phyloP scores from a whole-genome alignment of 2,888 invertebrate species.

The Pseudococcus viburni region DNA sequence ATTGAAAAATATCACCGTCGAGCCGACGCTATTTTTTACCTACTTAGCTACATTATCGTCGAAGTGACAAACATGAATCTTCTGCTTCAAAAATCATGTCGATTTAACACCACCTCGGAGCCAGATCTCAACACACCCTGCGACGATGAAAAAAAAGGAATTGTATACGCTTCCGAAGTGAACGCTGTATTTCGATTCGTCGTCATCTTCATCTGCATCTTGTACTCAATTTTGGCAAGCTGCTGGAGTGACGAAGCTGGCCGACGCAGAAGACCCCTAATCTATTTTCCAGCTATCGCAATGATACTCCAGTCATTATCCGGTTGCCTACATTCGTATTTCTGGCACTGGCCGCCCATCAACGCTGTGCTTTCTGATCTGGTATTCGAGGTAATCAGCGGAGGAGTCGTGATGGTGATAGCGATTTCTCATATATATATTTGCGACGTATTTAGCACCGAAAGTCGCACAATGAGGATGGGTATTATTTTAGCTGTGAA shows the following conservation, averaged over 20 bases:
- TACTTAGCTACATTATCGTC: not conserved
- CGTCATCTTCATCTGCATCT: not conserved
- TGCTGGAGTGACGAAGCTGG: slow-evolving; percentile 53
- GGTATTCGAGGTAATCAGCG: not conserved
- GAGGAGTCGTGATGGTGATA: not conserved
- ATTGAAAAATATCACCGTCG: not conserved
- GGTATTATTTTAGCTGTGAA: not conserved
- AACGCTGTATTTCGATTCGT: not conserved
- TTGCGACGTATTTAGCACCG: not conserved
- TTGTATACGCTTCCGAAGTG: not conserved
- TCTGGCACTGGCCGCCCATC: slow-evolving; percentile 68
- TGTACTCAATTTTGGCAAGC: not conserved
- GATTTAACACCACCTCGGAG: not conserved
- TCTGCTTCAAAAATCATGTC: slow-evolving; percentile 29
- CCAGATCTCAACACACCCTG: no score
- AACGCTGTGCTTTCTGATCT: not conserved
- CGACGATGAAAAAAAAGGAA: not conserved
- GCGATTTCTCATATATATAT: slow-evolving; percentile 28
- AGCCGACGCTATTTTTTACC: not conserved
- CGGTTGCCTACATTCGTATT: slow-evolving; percentile 68
- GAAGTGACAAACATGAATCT: slow-evolving; percentile 16
- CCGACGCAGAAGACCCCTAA: slow-evolving; percentile 68
- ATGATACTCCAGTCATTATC: slow-evolving; percentile 68
- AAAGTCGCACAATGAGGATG: slow-evolving; percentile 26
- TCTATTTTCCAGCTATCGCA: slow-evolving; percentile 67